A percentile compares a stretch with the other conserved stretches of the same genome.
phyloP scores from a whole-genome alignment of 2,113 vertebrate species.

The Scolopax mira region DNA sequence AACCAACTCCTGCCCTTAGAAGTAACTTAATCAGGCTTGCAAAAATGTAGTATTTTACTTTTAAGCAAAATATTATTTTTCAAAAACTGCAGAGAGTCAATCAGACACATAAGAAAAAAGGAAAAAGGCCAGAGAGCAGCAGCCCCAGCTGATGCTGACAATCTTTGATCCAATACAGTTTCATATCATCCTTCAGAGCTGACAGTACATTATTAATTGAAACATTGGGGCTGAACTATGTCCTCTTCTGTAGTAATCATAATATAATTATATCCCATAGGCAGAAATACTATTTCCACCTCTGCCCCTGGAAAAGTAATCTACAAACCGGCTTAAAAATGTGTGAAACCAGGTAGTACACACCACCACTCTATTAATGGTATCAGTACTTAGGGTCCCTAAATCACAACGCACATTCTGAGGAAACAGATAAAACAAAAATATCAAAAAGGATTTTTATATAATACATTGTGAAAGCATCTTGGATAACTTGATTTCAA shows the following conservation, averaged over 20 bases:
- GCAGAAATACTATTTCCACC: constrained; percentile 54
- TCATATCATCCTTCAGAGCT: constrained; percentile 38
- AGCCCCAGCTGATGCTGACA: neutral
- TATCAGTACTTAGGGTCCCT: fast-evolving
- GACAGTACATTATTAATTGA: constrained; percentile 67
- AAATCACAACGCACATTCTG: neutral
- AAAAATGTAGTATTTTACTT: constrained; percentile 13
- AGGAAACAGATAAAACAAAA: neutral
- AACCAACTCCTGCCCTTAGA: constrained; percentile 7
- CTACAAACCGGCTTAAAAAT: constrained; percentile 20
- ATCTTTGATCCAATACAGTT: neutral
- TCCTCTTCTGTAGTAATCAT: constrained; percentile 9
- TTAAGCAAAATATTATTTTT: constrained; percentile 19
- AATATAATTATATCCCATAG: constrained; percentile 51
- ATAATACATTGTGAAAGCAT: neutral
- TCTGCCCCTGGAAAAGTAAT: constrained; percentile 40
- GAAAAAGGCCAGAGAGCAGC: neutral
- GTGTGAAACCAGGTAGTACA: neutral
- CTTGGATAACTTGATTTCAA: neutral
- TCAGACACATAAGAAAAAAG: neutral
- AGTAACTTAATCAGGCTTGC: constrained; percentile 30
- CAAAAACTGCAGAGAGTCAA: neutral
- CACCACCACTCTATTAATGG: neutral
- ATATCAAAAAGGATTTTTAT: neutral
- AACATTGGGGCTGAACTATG: constrained; percentile 27